A percentile compares a stretch with the other conserved stretches of the same genome.
Evolutionary conservation across 2,797 vertebrate genomes (phyloP).

Genomic region (Sebastolobus altivelis): DNA sequence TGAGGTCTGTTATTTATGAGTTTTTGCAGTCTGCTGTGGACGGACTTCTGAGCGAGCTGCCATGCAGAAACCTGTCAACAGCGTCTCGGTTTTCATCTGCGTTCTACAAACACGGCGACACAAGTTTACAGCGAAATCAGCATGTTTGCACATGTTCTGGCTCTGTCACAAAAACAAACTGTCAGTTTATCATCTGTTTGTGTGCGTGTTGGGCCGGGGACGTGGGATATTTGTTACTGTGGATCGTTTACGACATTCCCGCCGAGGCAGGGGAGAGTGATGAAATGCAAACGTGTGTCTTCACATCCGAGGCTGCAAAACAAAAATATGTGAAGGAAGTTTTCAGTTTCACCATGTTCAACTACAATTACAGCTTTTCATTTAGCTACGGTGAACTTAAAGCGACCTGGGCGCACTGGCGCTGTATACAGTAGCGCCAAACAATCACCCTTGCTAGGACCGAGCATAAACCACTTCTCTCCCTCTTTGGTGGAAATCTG

Average conservation of each 20-base stretch:
- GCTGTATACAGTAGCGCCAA: conserved; percentile 23
- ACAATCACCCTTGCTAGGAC: conserved; percentile 28
- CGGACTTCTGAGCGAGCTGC: conserved; percentile 67
- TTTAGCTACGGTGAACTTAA: conserved; percentile 27
- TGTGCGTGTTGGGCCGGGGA: conserved; percentile 47
- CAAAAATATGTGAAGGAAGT: conserved; percentile 4
- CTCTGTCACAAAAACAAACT: conserved; percentile 72
- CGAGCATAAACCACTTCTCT: conserved; percentile 49
- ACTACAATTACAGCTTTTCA: conserved; percentile 23
- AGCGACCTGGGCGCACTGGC: conserved; percentile 16
- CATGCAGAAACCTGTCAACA: conserved; percentile 72
- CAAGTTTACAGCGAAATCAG: conserved; percentile 77
- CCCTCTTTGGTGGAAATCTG: conserved; percentile 44
- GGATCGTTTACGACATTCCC: conserved; percentile 61
- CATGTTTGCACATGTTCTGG: conserved; percentile 79
- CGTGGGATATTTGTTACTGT: conserved; percentile 64
- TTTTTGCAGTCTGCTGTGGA: conserved; percentile 48
- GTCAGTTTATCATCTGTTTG: conserved; percentile 70
- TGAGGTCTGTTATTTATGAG: conserved; percentile 65
- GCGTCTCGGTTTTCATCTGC: conserved; percentile 71
- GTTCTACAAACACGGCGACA: conserved; percentile 72
- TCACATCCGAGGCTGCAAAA: conserved; percentile 31
- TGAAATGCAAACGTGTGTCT: conserved; percentile 51
- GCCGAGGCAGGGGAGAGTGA: conserved; percentile 42
- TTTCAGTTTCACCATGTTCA: conserved; percentile 38